Conservation (phyloP, 2,113 vertebrate genomes). For the Burhinus oedicnemus region DNA sequence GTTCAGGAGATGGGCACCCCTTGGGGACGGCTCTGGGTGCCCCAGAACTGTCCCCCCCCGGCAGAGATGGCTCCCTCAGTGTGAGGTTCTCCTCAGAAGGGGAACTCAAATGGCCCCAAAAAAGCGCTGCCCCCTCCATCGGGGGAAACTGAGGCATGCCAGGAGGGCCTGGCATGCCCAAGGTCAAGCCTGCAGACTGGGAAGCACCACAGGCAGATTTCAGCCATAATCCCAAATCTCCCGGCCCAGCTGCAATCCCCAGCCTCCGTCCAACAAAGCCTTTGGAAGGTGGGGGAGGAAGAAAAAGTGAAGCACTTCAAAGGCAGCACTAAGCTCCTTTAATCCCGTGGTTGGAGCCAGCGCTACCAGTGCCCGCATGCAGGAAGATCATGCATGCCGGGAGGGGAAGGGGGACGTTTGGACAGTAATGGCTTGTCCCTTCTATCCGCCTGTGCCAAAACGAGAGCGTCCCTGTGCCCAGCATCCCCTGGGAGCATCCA, state of each 20-base stretch:
- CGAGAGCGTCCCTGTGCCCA: background rate
- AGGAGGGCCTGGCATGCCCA: fast-evolving
- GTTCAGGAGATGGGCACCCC: fast-evolving
- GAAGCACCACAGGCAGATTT: background rate
- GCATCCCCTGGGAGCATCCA: background rate
- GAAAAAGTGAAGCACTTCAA: constrained; percentile 31
- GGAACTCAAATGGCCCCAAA: background rate
- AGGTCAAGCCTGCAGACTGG: background rate
- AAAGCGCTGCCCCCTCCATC: background rate
- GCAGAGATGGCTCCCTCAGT: background rate
- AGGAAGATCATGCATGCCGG: fast-evolving
- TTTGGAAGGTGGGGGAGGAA: background rate
- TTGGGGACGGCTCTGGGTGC: fast-evolving
- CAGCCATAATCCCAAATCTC: background rate
- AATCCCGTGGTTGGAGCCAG: background rate
- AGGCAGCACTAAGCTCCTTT: constrained; percentile 40
- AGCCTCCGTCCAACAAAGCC: constrained; percentile 11
- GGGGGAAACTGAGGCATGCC: background rate
- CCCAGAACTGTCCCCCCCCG: background rate
- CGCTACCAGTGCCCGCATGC: background rate
- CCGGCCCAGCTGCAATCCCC: background rate
- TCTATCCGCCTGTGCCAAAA: fast-evolving
- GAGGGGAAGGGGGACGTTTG: background rate
- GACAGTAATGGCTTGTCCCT: background rate
- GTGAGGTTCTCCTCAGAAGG: fast-evolving